Conservation (phyloP, 2,888 invertebrate genomes). For the Willowsia nigromaculata region DNA sequence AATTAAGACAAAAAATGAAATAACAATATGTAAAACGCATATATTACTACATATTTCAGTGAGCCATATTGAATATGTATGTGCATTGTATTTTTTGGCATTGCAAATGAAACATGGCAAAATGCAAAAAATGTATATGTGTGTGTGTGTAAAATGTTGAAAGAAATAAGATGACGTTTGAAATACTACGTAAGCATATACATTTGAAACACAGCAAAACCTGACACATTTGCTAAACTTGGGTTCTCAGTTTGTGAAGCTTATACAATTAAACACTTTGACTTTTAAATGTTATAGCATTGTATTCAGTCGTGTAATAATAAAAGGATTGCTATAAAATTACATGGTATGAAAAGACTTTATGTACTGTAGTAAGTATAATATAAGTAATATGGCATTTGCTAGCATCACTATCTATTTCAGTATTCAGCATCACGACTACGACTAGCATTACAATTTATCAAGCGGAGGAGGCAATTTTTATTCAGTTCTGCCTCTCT, state of each 20-base stretch:
- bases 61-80: background rate
- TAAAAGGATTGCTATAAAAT: background rate
- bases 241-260: no score
- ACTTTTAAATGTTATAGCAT: conserved; percentile 1
- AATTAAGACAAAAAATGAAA: background rate
- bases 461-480: conserved; percentile 41
- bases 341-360: no score
- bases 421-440: conserved; percentile 15
- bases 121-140: background rate
- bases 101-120: conserved; percentile 1
- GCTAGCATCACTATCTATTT: conserved; percentile 3
- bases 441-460: conserved; percentile 13
- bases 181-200: background rate
- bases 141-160: no score
- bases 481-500: background rate
- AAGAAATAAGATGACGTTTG: background rate
- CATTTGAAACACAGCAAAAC: background rate
- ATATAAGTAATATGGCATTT: no score
- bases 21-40: background rate
- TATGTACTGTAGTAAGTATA: no score
- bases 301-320: background rate
- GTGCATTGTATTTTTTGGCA: background rate
- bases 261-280: conserved; percentile 7
- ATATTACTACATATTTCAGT: background rate
- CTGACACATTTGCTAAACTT: background rate